These are phyloP conservation scores for Acanthurus leucopareius DNA, from an alignment of 2,797 vertebrate species.

Conservation along the genomic window DNA sequence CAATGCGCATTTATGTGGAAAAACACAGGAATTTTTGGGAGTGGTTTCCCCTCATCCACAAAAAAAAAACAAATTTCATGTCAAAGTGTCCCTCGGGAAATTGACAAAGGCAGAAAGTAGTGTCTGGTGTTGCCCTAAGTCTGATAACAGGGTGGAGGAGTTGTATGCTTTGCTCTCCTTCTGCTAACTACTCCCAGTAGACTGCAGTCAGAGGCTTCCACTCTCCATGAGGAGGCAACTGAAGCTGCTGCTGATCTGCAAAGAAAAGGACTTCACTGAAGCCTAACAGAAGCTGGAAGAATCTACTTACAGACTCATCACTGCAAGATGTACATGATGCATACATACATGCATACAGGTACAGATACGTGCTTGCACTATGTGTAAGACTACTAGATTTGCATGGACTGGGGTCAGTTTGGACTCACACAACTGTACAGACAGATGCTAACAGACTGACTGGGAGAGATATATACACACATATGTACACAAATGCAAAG, in stretches of 20 bases:
- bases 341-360: conserved; percentile 21
- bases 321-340: conserved; percentile 27
- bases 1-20: conserved; percentile 60
- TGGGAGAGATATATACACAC: conserved; percentile 39
- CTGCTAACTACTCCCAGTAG: conserved; percentile 72
- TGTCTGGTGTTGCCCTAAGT: conserved; percentile 65
- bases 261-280: conserved; percentile 53
- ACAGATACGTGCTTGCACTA: conserved; percentile 14
- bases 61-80: conserved; percentile 61
- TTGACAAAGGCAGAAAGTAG: conserved; percentile 62
- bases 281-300: conserved; percentile 26
- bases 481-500: conserved; percentile 46
- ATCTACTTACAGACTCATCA: conserved; percentile 24
- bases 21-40: conserved; percentile 59
- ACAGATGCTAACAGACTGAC: conserved; percentile 42
- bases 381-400: conserved; percentile 31
- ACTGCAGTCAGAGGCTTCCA: conserved; percentile 58
- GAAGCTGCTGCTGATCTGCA: conserved; percentile 60
- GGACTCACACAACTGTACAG: conserved; percentile 24
- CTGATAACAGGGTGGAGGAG: conserved; percentile 63
- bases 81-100: conserved; percentile 63
- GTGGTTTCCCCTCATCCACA: conserved; percentile 57
- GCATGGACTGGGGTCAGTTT: conserved; percentile 17
- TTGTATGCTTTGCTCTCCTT: conserved; percentile 56
- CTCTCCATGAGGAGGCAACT: conserved; percentile 54